Conservation (phyloP, 1,140 invertebrate genomes). For the Propsilocerus akamusi region DNA sequence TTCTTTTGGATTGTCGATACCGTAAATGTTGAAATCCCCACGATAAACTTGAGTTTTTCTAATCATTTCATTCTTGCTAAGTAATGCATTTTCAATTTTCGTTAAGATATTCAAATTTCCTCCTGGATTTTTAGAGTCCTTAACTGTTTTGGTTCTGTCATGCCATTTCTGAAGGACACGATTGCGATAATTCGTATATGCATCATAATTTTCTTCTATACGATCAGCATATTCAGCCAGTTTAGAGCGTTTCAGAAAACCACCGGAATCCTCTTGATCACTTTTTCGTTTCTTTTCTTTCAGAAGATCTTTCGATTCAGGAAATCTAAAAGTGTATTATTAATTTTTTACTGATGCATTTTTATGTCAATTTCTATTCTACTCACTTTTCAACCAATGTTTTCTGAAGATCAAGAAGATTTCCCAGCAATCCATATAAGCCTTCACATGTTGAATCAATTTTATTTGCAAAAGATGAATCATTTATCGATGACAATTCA, state of each 20-base stretch:
- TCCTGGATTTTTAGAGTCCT: constrained; percentile 36
- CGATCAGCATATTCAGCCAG: constrained; percentile 38
- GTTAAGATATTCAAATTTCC: constrained; percentile 59
- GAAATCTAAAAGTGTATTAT: constrained; percentile 8
- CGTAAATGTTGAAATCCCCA: constrained; percentile 52
- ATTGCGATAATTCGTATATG: constrained; percentile 54
- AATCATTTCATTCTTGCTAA: constrained; percentile 55
- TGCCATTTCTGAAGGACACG: constrained; percentile 78
- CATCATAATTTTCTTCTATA: constrained; percentile 38
- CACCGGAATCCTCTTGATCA: constrained; percentile 12
- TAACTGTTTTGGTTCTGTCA: constrained; percentile 61
- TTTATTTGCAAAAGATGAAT: constrained; percentile 30
- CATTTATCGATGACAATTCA: constrained; percentile 25
- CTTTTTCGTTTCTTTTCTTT: constrained; percentile 23
- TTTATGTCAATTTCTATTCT: not conserved
- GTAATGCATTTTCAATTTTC: constrained; percentile 72
- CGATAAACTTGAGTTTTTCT: constrained; percentile 65
- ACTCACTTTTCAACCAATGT: constrained; percentile 13
- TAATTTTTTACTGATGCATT: not conserved
- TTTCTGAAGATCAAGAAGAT: constrained; percentile 38
- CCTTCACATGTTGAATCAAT: constrained; percentile 29
- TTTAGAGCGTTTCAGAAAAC: constrained; percentile 30
- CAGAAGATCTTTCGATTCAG: constrained; percentile 10
- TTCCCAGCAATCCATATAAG: constrained; percentile 37
- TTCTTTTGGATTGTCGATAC: constrained; percentile 26